These are phyloP conservation scores for Euzetes globulus DNA, from an alignment of 2,888 invertebrate species.

Conservation along the genomic window DNA sequence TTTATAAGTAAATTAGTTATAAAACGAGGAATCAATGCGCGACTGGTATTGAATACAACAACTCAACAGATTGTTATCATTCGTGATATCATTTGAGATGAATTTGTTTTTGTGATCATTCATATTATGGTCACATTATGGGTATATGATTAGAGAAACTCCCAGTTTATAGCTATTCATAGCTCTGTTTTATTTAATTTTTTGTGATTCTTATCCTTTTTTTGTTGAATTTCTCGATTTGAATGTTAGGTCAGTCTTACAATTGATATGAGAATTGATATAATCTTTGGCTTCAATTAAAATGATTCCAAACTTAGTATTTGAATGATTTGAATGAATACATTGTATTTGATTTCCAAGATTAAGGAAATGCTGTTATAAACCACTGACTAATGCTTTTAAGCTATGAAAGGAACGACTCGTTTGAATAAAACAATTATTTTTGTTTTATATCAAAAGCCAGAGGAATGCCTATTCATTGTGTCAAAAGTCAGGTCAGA, in stretches of 20 bases:
- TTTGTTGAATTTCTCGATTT: constrained; percentile 8
- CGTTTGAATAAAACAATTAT: constrained; percentile 14
- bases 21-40: neutral
- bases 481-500: neutral
- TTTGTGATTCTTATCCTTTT: neutral
- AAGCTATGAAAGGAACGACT: neutral
- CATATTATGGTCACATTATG: no score
- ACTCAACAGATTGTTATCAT: neutral
- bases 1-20: neutral
- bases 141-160: neutral
- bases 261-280: constrained; percentile 9
- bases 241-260: neutral
- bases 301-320: neutral
- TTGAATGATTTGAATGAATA: neutral
- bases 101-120: neutral
- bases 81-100: neutral
- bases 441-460: constrained; percentile 6
- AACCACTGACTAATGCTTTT: neutral
- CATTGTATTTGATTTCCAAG: neutral
- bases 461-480: neutral
- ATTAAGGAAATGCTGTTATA: constrained; percentile 9
- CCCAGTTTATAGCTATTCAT: neutral
- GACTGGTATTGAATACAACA: neutral
- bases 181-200: neutral
- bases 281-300: neutral